Evolutionary conservation across 2,888 invertebrate species (phyloP).

Genomic region (Octonoba sinensis): DNA sequence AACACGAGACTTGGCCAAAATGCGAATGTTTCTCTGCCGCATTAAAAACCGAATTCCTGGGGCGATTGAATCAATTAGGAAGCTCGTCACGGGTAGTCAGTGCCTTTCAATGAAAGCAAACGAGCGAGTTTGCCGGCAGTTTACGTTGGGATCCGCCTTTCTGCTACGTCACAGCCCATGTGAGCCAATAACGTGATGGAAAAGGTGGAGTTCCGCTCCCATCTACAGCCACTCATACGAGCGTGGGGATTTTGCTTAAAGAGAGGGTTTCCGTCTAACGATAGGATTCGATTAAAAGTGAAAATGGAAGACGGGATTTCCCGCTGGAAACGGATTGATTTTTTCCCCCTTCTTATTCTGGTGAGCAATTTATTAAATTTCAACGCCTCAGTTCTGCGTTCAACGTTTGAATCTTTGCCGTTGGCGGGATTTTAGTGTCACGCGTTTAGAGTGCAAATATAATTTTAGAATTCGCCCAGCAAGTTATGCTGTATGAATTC

Average conservation of each 20-base stretch:
- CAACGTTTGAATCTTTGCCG: too few relatives aligned
- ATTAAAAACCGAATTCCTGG: not conserved
- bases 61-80: conserved; percentile 42
- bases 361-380: conserved; percentile 47
- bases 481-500: too few relatives aligned
- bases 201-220: conserved; percentile 25
- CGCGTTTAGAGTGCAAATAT: too few relatives aligned
- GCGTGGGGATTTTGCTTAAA: conserved; percentile 52
- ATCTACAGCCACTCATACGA: conserved; percentile 40
- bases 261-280: conserved; percentile 27
- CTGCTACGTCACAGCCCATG: conserved; percentile 38
- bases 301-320: conserved; percentile 39
- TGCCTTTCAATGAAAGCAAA: conserved; percentile 63
- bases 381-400: not conserved
- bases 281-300: conserved; percentile 46
- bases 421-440: too few relatives aligned
- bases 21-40: too few relatives aligned
- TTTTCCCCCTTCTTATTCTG: conserved; percentile 15
- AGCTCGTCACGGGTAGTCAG: conserved; percentile 55
- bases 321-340: not conserved
- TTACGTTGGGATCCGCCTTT: conserved; percentile 35
- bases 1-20: too few relatives aligned
- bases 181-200: conserved; percentile 36
- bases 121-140: conserved; percentile 60
- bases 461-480: too few relatives aligned